Conservation (phyloP, 2,888 invertebrate species). For the Ceriagrion tenellum region DNA sequence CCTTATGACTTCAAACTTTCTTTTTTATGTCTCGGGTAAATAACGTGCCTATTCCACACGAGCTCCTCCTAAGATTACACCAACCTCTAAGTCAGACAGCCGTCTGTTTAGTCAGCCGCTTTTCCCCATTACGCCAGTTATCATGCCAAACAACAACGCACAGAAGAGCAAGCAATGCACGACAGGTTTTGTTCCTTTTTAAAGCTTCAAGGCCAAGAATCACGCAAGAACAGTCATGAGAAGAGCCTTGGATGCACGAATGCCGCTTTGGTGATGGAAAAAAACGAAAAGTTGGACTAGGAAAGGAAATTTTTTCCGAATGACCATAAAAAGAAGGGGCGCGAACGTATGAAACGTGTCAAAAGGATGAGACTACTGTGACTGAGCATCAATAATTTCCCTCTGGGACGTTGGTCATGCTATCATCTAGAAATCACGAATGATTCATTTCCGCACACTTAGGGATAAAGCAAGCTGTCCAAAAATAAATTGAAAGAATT, state of each 20-base stretch:
- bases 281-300: background rate
- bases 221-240: background rate
- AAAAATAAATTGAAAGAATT: too few relatives aligned
- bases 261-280: background rate
- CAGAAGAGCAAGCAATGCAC: background rate
- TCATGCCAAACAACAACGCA: constrained; percentile 32
- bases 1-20: background rate
- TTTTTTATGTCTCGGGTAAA: background rate
- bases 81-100: background rate
- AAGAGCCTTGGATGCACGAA: background rate
- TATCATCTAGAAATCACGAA: too few relatives aligned
- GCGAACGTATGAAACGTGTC: too few relatives aligned
- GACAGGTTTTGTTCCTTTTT: background rate
- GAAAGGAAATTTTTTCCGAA: background rate
- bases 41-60: background rate
- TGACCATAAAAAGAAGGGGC: background rate
- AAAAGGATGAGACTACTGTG: background rate
- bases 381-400: too few relatives aligned
- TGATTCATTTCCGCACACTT: too few relatives aligned
- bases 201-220: background rate
- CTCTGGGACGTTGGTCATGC: too few relatives aligned
- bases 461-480: too few relatives aligned
- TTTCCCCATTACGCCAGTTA: constrained; percentile 37
- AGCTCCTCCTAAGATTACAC: background rate
- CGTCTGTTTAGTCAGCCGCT: constrained; percentile 9